Percentiles rank a stretch among this genome's conserved stretches.
Conservation (phyloP, 2,888 invertebrate genomes). For the Dinocampus coccinellae region DNA sequence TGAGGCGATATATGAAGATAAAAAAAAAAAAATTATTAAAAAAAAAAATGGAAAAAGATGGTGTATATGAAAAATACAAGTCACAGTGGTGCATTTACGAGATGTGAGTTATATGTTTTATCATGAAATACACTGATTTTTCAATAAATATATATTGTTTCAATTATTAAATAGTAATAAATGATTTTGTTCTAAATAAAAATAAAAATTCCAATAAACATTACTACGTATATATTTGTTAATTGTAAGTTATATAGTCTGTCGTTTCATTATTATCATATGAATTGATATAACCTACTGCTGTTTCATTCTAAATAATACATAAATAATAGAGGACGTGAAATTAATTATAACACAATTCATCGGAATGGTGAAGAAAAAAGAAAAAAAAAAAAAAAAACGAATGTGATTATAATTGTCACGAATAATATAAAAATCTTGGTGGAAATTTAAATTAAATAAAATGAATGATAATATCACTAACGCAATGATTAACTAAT, state of each 20-base stretch:
- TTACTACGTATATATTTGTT: background rate
- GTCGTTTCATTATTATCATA: too few species aligned
- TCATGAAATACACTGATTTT: constrained; percentile 66
- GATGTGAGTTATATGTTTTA: constrained; percentile 63
- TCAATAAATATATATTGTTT: constrained; percentile 50
- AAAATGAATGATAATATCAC: background rate
- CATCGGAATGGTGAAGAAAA: too few species aligned
- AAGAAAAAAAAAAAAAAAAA: too few species aligned
- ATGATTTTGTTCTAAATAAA: background rate
- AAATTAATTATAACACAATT: too few species aligned
- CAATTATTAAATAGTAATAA: background rate
- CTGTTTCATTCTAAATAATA: too few species aligned
- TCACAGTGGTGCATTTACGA: constrained; percentile 56
- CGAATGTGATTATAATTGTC: too few species aligned
- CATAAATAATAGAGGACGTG: too few species aligned
- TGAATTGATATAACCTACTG: too few species aligned
- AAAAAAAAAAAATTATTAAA: constrained; percentile 26
- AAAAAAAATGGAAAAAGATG: constrained; percentile 41
- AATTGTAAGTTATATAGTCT: background rate
- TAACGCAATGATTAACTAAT: too few species aligned
- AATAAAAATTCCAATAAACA: background rate
- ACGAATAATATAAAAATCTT: too few species aligned
- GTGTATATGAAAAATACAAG: constrained; percentile 56
- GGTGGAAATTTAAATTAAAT: background rate
- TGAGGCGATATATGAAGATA: constrained; percentile 5